Base-by-base conservation (phyloP, 2,888 invertebrate species). In the Cacoxenus indagator region DNA sequence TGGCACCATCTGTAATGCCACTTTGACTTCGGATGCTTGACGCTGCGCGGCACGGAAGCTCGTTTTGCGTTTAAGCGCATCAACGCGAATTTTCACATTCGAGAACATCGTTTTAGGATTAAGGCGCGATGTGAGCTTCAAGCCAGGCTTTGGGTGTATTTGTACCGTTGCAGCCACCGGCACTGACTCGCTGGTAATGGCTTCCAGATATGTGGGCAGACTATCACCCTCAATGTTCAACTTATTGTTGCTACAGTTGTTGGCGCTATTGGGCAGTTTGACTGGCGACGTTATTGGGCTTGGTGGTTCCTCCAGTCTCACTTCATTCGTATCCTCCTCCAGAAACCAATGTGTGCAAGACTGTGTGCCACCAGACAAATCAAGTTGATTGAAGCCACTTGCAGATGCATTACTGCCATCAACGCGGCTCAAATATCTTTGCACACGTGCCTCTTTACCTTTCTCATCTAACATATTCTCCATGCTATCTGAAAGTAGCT, bases 281-380 rank as follows among this genome's bases (percentile, higher is more conserved):
- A n/a, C 46, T 5, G 19, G 2, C 4, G 37, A 2, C 2, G 31
- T 17, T 51, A 19, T 5, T 24, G 61, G 19, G 4, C 0, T 76
- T 74, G 48, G 54, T 48, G 5, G 19, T 24, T 19, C 72, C 43
- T 1, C 43, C 22, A 76, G 71, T 26, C 71, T 29, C n/a, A 29
- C 6, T 4, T 57, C n/a, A 27, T 57, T 2, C 1, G 27, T 29
- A 29, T n/a, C 70, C 57, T 78, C 73, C 26, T 70, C 19, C 4
- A 88, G 79, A 74, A 88, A 88, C 88, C 88, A 88, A 70, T 86
- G 81, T 55, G 87, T 82, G 61, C 86, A 86, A 14, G 85, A 85
- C 2, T 78, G 77, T 0, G 83, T 77, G 0, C 81, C 75, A 2
- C 77, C 76, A 2, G 83, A 65, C 37, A 86, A 66, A 62, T 87